A percentile compares a stretch with the other conserved stretches of the same genome.
Conservation (phyloP, 1,140 invertebrate species). For the Aphis craccivora region DNA sequence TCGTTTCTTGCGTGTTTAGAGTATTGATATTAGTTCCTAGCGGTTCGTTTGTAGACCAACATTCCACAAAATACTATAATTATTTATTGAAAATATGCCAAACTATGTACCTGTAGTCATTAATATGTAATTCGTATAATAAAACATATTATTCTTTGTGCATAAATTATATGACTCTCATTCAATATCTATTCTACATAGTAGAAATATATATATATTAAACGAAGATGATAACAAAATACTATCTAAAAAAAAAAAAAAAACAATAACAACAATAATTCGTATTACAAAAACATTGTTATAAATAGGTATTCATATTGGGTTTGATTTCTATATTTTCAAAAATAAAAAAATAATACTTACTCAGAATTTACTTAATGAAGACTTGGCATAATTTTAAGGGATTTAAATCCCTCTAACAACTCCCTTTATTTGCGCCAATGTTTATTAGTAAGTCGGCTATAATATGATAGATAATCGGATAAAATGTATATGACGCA, state of each 20-base stretch:
- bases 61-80: neutral
- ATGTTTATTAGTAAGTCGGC: neutral
- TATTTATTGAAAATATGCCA: neutral
- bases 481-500: neutral
- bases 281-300: too few species aligned
- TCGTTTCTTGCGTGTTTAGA: neutral
- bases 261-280: too few species aligned
- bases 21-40: neutral
- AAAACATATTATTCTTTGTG: too few species aligned
- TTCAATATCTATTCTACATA: neutral
- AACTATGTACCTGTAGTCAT: neutral
- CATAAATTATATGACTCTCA: neutral
- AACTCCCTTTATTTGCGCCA: neutral
- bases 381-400: neutral
- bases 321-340: neutral
- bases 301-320: neutral
- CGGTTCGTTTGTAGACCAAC: neutral
- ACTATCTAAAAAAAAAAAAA: neutral
- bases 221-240: neutral
- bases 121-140: neutral
- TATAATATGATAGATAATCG: slow-evolving; percentile 9
- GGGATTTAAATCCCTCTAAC: neutral
- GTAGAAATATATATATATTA: neutral
- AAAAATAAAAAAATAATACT: neutral
- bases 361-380: neutral